Conservation (phyloP, 2,113 vertebrate genomes). For the Tautogolabrus adspersus region DNA sequence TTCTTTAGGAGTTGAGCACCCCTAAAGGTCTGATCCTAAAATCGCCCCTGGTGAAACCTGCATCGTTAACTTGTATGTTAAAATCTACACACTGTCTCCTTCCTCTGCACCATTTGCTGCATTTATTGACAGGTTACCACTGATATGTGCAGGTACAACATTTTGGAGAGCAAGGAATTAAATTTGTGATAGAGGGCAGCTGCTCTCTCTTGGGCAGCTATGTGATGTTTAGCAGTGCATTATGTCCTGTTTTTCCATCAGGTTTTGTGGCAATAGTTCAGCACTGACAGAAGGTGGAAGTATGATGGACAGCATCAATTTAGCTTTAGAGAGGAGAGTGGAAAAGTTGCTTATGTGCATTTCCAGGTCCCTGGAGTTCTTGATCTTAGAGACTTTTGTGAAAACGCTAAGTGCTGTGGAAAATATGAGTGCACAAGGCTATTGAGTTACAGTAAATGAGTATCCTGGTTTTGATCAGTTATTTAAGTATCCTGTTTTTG, state of each 20-base stretch:
- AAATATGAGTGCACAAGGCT: neutral
- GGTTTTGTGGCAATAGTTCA: neutral
- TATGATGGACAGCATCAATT: neutral
- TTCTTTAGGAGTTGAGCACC: no score
- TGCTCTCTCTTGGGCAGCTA: neutral
- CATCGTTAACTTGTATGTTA: neutral
- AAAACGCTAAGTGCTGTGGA: neutral
- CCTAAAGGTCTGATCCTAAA: no score
- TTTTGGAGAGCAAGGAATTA: neutral
- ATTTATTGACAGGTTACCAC: neutral
- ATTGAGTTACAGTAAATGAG: no score
- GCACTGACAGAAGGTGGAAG: neutral
- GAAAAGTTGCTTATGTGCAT: neutral
- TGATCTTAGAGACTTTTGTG: neutral
- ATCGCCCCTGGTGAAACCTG: neutral
- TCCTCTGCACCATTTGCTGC: neutral
- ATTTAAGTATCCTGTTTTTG: no score
- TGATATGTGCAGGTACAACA: neutral
- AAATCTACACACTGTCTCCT: neutral
- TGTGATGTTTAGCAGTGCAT: no score
- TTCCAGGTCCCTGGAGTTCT: neutral
- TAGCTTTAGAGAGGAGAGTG: neutral
- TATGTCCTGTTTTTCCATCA: neutral
- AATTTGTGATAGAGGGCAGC: neutral
- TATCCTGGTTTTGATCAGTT: no score